Base-by-base conservation (phyloP, 2,797 vertebrate genomes). In the Xiphorhynchus erythropygius region DNA sequence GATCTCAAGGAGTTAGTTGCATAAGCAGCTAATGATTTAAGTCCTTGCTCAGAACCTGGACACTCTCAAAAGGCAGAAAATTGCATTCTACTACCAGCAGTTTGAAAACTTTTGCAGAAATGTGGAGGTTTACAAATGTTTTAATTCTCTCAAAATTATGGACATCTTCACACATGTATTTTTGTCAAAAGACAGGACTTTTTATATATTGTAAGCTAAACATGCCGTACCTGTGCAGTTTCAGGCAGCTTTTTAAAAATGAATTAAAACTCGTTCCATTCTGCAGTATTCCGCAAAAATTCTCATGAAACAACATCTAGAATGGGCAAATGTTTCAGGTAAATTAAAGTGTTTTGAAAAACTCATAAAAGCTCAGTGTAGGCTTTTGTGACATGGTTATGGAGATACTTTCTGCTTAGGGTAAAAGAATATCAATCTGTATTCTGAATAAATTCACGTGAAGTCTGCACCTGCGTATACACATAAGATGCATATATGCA, bases 301-400 rank as follows among this genome's bases (percentile, higher is more conserved):
- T 52, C 28, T 46, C 18, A 17, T 8, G 22, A 70, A 90, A 53
- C 5, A n/a, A 0, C 14, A 11, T 67, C 41, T 82, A 44, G 42
- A 87, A 89, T 19, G 17, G 18, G 56, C 53, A 67, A 57, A 21
- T 70, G 10, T 39, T 64, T 75, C 2, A 41, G 0, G 0, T 68
- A 28, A 42, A 84, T 63, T 9, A 24, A 46, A 44, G 8, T 33
- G 21, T 49, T 64, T 56, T 65, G 18, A 64, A 74, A 50, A 84
- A 50, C 8, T 18, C 3, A 12, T 27, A 24, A 21, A 42, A 70
- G 3, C 32, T 74, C 39, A 62, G 2, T 0, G 1, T 33, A 37
- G 24, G 18, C 12, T 73, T 73, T 13, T 10, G 14, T 78, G 49
- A 50, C 1, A 1, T 86, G 86, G 13, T 62, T 62, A 13, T 0